Evolutionary conservation across 2,113 vertebrate species (phyloP).

Genomic region (Upupa epops): DNA sequence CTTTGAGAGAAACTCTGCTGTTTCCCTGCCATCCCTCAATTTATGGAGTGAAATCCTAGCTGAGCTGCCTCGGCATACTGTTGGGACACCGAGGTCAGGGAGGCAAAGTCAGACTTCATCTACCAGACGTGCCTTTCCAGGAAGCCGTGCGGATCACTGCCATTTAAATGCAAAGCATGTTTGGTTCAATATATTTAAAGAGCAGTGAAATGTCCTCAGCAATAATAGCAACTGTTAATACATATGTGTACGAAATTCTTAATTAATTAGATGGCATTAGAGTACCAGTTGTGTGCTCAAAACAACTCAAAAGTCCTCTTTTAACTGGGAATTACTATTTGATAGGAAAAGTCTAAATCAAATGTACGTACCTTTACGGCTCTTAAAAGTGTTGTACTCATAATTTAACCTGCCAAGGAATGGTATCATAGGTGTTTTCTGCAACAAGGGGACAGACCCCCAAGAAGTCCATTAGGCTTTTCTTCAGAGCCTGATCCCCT

Average conservation of each 20-base stretch:
- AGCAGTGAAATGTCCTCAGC: background rate
- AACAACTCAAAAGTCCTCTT: slow-evolving; percentile 46
- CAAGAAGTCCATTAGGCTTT: background rate
- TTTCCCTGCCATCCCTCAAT: background rate
- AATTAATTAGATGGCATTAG: slow-evolving; percentile 54
- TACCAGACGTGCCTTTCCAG: background rate
- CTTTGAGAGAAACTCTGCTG: background rate
- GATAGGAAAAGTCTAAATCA: background rate
- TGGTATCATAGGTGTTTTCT: background rate
- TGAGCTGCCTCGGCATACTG: background rate
- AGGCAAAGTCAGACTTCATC: background rate
- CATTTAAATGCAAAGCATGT: background rate
- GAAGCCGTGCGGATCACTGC: background rate
- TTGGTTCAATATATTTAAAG: slow-evolving; percentile 20
- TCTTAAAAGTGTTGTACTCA: background rate
- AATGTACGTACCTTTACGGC: background rate
- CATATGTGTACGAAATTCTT: slow-evolving; percentile 25
- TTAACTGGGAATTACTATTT: slow-evolving; percentile 48
- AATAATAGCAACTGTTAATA: slow-evolving; percentile 40
- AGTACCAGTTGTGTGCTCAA: slow-evolving; percentile 21
- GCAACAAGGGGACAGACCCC: background rate
- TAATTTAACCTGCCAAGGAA: background rate
- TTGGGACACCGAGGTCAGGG: accelerated
- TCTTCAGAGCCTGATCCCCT: background rate
- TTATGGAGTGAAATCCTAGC: background rate